Conservation (phyloP, 2,113 vertebrate genomes). For the Atlantisia rogersi region DNA sequence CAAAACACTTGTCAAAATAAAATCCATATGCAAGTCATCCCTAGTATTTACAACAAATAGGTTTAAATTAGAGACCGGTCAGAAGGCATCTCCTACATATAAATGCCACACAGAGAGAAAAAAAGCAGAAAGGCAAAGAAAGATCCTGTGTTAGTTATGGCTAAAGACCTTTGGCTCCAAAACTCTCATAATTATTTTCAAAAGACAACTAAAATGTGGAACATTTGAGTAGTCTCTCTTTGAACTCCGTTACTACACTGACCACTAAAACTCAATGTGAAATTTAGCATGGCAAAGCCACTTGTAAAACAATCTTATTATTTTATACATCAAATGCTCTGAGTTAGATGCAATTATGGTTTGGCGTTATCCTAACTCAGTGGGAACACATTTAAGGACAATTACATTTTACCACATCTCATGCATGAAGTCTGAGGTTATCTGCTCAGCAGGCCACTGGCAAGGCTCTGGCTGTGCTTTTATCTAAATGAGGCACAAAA, state of each 20-base stretch:
- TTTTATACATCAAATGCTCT: slow-evolving; percentile 51
- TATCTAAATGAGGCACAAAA: slow-evolving; percentile 25
- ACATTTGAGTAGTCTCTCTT: slow-evolving; percentile 5
- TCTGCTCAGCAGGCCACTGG: slow-evolving; percentile 36
- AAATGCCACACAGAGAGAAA: background rate
- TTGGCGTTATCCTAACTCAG: slow-evolving; percentile 45
- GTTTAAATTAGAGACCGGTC: slow-evolving; percentile 57
- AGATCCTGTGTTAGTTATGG: slow-evolving; percentile 40
- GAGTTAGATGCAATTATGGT: slow-evolving; percentile 49
- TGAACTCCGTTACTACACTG: background rate
- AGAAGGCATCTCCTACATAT: slow-evolving; percentile 46
- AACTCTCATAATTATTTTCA: slow-evolving; percentile 20
- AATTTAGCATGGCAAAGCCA: slow-evolving; percentile 61
- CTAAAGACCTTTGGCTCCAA: slow-evolving; percentile 57
- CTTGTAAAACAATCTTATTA: slow-evolving; percentile 26
- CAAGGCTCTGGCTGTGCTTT: background rate
- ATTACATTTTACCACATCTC: slow-evolving; percentile 48
- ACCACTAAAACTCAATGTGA: slow-evolving; percentile 43
- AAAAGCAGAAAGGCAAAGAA: slow-evolving; percentile 37
- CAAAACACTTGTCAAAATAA: slow-evolving; percentile 55
- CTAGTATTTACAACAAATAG: slow-evolving; percentile 49
- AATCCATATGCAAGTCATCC: slow-evolving; percentile 22
- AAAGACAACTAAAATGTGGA: slow-evolving; percentile 41
- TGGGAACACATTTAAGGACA: slow-evolving; percentile 2
- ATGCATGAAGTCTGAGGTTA: slow-evolving; percentile 40